phyloP scores from a whole-genome alignment of 2,113 vertebrate genomes.

The Hippocampus mohnikei region DNA sequence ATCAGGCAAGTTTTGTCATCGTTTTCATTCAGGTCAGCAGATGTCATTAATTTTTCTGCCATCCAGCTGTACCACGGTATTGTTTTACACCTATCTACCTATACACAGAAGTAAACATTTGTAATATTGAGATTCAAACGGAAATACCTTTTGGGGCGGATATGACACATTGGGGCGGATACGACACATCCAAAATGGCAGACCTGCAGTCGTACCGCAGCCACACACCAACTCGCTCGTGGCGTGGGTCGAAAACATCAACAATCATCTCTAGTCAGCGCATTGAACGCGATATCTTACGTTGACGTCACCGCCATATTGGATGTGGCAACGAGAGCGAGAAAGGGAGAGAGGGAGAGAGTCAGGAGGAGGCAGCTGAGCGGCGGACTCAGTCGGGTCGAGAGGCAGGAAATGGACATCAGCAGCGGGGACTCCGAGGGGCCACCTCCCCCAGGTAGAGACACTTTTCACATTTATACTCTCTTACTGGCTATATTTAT shows the following conservation, averaged over 20 bases:
- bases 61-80: too few species aligned
- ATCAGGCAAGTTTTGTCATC: too few species aligned
- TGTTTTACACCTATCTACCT: too few species aligned
- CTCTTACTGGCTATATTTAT: not conserved
- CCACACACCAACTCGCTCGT: not conserved
- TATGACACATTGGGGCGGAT: not conserved
- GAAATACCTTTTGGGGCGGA: too few species aligned
- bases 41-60: too few species aligned
- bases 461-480: conserved; percentile 1
- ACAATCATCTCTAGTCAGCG: not conserved
- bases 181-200: not conserved
- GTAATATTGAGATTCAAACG: too few species aligned
- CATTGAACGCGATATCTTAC: not conserved
- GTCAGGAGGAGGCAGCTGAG: conserved; percentile 38
- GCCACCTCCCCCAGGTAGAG: conserved; percentile 45
- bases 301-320: not conserved
- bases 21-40: too few species aligned
- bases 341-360: conserved; percentile 6
- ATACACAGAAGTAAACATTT: too few species aligned
- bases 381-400: conserved; percentile 28
- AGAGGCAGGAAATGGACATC: conserved; percentile 51
- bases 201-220: not conserved
- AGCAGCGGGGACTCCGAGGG: conserved; percentile 22
- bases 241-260: not conserved
- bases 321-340: not conserved